These are phyloP conservation scores for Yponomeuta sedellus DNA, from an alignment of 2,888 invertebrate genomes.

Conservation along the genomic window DNA sequence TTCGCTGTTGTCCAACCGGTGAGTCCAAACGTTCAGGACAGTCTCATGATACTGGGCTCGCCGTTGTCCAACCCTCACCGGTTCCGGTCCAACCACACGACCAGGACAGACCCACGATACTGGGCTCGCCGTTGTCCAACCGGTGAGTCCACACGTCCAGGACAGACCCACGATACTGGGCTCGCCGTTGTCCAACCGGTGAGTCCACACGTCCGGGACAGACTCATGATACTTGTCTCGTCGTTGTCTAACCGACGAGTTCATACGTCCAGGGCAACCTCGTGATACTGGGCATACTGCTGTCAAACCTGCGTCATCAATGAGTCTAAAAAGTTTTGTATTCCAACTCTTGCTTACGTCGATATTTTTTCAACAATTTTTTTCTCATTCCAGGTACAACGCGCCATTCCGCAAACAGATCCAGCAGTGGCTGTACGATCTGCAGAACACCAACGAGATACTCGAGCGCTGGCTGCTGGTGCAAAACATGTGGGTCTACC, in stretches of 20 bases:
- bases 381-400: slow-evolving; percentile 82
- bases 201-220: slow-evolving; percentile 89
- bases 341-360: too few species aligned
- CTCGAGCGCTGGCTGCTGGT: slow-evolving; percentile 96
- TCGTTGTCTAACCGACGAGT: slow-evolving; percentile 90
- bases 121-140: slow-evolving; percentile 95
- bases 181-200: slow-evolving; percentile 93
- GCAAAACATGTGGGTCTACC: slow-evolving; percentile 98
- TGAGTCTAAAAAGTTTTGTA: too few species aligned
- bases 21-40: slow-evolving; percentile 10
- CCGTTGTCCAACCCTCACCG: not conserved
- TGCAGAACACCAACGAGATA: slow-evolving; percentile 97
- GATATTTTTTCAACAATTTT: too few species aligned
- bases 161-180: slow-evolving; percentile 98
- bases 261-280: slow-evolving; percentile 95
- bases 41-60: not conserved
- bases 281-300: slow-evolving; percentile 95
- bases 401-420: slow-evolving; percentile 97
- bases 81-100: too few species aligned
- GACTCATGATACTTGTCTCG: slow-evolving; percentile 96
- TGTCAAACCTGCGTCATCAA: too few species aligned
- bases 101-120: slow-evolving; percentile 97
- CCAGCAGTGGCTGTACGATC: slow-evolving; percentile 95
- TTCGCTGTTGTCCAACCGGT: slow-evolving; percentile 91
- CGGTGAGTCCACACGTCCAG: slow-evolving; percentile 85